Base-by-base conservation (phyloP, 1,140 invertebrate species). In the Atta texana region DNA sequence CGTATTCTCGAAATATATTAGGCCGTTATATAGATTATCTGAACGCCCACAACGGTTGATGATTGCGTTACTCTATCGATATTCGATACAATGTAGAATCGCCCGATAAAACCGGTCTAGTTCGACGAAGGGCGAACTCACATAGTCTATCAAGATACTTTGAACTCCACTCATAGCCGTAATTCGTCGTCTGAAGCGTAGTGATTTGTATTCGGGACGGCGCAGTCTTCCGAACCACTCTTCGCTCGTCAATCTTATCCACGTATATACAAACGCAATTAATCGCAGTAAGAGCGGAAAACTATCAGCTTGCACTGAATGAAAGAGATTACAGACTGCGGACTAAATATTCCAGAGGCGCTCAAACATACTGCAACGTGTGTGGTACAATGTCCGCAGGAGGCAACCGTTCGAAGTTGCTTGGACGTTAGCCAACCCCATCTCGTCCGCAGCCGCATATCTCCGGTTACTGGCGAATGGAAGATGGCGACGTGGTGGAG, bases 331-430 rank as follows among this genome's bases (percentile, higher is more conserved):
- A 84, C 39, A 24, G 55, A 75, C 72, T 75, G 87, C 89, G 78
- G 84, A 89, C 53, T 87, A 91, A 91, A 92, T 90, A 91, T 90
- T 91, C 87, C 86, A 87, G 87, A 92, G 77, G 88, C 68, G 85
- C 59, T 82, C 85, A 72, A 92, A 89, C 91, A 87, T 91, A 89
- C 92, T 93, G 92, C 92, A 91, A 90, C 86, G 84, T 82, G 71
- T 85, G 77, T 85, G 77, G 76, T 91, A 86, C 63, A 81, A 86
- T 75, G 88, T 80, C 74, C 89, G 75, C 66, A 85, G 72, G 89
- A 92, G 91, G 93, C 93, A 94, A 94, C 94, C 93, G 93, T 89
- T 92, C 86, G 69, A 91, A 94, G 92, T 93, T 93, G 91, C 89
- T 93, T 94, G 94, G 94, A 94, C 82, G 74, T 77, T 39, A 61